Evolutionary conservation across 2,888 invertebrate genomes (phyloP).

Genomic region (Choristoneura rosaceana): DNA sequence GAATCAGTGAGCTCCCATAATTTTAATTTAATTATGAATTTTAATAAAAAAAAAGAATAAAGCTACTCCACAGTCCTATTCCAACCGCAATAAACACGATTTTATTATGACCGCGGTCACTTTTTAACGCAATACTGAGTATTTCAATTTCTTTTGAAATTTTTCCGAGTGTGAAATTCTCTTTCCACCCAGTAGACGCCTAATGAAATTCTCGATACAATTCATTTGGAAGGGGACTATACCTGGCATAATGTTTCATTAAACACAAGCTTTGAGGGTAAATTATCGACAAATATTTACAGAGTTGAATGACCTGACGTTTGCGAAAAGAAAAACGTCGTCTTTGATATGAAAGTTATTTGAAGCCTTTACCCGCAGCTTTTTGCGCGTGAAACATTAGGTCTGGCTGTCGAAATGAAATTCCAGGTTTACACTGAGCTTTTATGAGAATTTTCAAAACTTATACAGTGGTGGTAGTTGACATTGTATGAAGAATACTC

Average conservation of each 20-base stretch:
- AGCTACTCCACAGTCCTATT: conserved; percentile 46
- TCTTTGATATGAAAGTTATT: background rate
- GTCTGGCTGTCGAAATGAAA: too few relatives aligned
- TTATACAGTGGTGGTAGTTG: too few relatives aligned
- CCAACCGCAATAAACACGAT: conserved; percentile 62
- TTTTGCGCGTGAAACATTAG: too few relatives aligned
- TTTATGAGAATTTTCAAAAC: too few relatives aligned
- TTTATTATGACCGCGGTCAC: conserved; percentile 68
- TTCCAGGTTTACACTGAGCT: too few relatives aligned
- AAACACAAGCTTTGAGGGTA: background rate
- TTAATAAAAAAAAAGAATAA: background rate
- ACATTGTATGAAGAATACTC: too few relatives aligned
- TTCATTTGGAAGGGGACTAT: conserved; percentile 45
- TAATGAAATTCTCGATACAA: conserved; percentile 76
- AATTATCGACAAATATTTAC: background rate
- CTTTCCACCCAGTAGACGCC: conserved; percentile 72
- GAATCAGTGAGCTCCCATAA: too few relatives aligned
- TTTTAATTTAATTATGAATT: background rate
- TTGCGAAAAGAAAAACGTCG: background rate
- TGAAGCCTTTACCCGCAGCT: background rate
- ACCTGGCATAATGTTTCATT: conserved; percentile 33
- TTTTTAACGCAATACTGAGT: conserved; percentile 72
- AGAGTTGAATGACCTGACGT: background rate
- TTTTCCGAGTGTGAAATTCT: conserved; percentile 76
- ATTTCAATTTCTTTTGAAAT: conserved; percentile 73